Evolutionary conservation across 2,113 vertebrate species (phyloP).

Genomic region (Tylochromis polylepis): DNA sequence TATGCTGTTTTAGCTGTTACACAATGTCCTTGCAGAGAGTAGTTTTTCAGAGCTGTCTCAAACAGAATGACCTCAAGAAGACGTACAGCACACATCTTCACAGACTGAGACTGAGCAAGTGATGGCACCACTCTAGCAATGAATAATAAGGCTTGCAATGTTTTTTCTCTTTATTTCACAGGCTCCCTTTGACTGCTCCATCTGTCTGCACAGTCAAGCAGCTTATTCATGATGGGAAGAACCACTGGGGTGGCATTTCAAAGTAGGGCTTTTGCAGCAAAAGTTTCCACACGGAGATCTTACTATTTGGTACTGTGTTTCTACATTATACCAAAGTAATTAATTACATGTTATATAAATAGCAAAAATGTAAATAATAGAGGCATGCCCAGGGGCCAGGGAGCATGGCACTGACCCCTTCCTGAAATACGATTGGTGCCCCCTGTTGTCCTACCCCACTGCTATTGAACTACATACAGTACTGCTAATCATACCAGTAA

Average conservation of each 20-base stretch:
- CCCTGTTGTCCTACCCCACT: neutral
- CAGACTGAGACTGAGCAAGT: neutral
- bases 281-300: neutral
- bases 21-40: neutral
- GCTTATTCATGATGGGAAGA: neutral
- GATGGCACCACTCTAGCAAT: neutral
- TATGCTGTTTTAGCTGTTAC: neutral
- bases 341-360: neutral
- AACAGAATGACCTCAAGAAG: neutral
- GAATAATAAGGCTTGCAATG: neutral
- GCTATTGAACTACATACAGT: neutral
- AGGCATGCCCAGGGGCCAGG: neutral
- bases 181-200: neutral
- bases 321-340: neutral
- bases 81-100: neutral
- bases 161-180: neutral
- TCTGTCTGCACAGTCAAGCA: neutral
- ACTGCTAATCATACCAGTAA: neutral
- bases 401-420: neutral
- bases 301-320: neutral
- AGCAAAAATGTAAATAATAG: neutral
- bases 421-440: neutral
- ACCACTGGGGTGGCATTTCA: neutral
- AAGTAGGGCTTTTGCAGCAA: neutral
- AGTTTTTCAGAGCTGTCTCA: neutral